These are phyloP conservation scores for Epinephelus cyanopodus DNA, from an alignment of 2,113 vertebrate genomes.

Conservation along the genomic window DNA sequence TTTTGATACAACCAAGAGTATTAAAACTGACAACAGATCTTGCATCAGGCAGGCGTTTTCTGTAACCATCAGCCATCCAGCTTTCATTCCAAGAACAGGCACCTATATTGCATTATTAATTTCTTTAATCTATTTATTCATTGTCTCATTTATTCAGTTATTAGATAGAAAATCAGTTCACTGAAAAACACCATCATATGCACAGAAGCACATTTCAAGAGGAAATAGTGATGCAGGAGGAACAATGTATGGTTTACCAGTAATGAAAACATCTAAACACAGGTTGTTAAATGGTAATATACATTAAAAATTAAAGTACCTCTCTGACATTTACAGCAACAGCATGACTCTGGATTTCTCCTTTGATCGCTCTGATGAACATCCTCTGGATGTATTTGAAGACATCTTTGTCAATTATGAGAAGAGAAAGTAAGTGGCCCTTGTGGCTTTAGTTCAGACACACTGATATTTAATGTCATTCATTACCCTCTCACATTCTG, in stretches of 20 bases:
- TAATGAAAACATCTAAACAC: neutral
- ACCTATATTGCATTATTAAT: too few relatives aligned
- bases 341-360: slow-evolving; percentile 91
- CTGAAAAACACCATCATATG: neutral
- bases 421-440: slow-evolving; percentile 90
- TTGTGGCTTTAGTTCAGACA: neutral
- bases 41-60: neutral
- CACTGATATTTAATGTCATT: too few relatives aligned
- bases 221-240: too few relatives aligned
- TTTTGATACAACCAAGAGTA: neutral
- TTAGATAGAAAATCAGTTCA: neutral
- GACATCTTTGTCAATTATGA: slow-evolving; percentile 93
- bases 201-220: neutral
- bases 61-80: neutral
- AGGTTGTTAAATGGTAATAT: neutral
- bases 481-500: too few relatives aligned
- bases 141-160: neutral
- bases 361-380: slow-evolving; percentile 93
- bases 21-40: neutral
- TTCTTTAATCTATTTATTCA: neutral
- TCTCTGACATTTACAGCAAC: slow-evolving; percentile 80
- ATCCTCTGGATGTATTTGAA: slow-evolving; percentile 91
- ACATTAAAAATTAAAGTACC: neutral
- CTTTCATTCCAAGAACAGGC: neutral
- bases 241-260: too few relatives aligned